A percentile compares a stretch with the other conserved stretches of the same genome.
These are phyloP conservation scores for Strongylocentrotus purpuratus DNA, from an alignment of 35 echinoderm and acorn worm species.

Conservation along the genomic window DNA sequence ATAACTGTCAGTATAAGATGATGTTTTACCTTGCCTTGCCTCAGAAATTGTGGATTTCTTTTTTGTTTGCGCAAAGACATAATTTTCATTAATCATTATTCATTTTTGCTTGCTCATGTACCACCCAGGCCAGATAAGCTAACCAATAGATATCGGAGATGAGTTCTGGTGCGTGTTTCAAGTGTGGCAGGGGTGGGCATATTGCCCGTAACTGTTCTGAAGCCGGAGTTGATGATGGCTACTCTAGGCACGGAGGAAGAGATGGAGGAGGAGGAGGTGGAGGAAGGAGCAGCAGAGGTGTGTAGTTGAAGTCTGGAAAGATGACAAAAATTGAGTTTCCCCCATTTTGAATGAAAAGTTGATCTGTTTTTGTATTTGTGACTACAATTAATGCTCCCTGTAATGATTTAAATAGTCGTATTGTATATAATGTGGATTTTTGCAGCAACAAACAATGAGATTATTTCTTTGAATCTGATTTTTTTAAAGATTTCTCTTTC, in stretches of 20 bases:
- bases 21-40: too few relatives aligned
- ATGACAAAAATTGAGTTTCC: not conserved
- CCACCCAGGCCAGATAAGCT: not conserved
- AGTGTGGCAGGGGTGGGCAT: not conserved
- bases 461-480: too few relatives aligned
- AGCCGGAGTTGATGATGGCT: not conserved
- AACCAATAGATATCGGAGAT: not conserved
- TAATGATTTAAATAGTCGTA: not conserved
- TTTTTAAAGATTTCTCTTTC: too few relatives aligned
- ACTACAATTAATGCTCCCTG: not conserved
- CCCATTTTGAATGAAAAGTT: not conserved
- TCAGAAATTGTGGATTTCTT: too few relatives aligned
- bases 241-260: not conserved
- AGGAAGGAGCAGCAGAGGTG: not conserved
- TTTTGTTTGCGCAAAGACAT: too few relatives aligned
- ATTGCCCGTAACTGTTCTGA: conserved; percentile 13
- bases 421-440: too few relatives aligned
- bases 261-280: not conserved
- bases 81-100: too few relatives aligned
- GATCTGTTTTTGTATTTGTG: not conserved
- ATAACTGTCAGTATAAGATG: too few relatives aligned
- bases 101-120: not conserved
- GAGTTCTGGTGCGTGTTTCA: not conserved
- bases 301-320: not conserved
- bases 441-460: too few relatives aligned